Conservation (phyloP, 1,140 invertebrate species). For the Hypsibius dujardini region DNA sequence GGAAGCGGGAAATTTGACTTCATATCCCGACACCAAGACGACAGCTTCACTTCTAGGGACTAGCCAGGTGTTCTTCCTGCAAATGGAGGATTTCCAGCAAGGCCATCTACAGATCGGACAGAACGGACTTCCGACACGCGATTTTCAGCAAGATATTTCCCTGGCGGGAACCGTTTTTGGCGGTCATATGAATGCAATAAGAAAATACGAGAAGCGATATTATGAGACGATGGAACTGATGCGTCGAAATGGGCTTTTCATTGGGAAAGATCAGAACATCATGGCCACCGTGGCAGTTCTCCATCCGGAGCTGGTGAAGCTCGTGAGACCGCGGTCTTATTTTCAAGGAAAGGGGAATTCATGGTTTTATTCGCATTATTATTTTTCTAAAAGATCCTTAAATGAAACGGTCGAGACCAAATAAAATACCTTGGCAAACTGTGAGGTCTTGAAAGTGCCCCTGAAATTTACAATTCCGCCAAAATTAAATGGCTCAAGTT, state of each 20-base stretch:
- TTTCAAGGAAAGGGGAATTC: neutral
- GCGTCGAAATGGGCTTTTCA: neutral
- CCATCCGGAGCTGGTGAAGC: neutral
- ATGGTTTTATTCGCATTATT: neutral
- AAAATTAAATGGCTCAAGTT: too few species aligned
- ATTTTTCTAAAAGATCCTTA: neutral
- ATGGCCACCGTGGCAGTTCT: neutral
- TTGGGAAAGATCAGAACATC: neutral
- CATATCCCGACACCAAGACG: neutral
- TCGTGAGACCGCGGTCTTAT: neutral
- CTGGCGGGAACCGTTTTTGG: neutral
- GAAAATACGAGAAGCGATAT: neutral
- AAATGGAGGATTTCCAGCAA: neutral
- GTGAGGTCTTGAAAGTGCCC: too few species aligned
- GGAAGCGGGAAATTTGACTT: neutral
- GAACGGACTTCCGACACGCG: neutral
- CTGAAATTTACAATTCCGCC: too few species aligned
- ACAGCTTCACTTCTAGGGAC: neutral
- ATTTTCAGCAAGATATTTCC: neutral
- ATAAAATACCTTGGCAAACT: too few species aligned
- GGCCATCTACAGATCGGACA: neutral
- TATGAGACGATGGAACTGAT: neutral
- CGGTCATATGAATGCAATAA: neutral
- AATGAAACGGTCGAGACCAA: too few species aligned
- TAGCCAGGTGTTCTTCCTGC: neutral